Evolutionary conservation across 1,140 invertebrate species (phyloP).

Genomic region (Hypothenemus hampei): DNA sequence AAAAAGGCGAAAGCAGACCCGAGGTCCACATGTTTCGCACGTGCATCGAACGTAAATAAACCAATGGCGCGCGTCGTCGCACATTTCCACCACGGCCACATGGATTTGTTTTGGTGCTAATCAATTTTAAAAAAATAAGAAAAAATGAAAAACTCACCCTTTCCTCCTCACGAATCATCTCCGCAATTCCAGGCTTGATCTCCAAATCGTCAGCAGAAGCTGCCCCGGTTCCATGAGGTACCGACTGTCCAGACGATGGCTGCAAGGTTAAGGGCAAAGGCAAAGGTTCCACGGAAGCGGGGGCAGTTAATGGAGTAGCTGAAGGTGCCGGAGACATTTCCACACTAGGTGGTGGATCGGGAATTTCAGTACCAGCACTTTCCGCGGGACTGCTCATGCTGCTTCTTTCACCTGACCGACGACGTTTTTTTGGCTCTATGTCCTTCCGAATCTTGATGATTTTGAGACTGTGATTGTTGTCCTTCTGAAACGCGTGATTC

Average conservation of each 20-base stretch:
- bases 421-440: conserved; percentile 40
- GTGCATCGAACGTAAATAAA: conserved; percentile 25
- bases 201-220: conserved; percentile 68
- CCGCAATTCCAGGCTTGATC: conserved; percentile 88
- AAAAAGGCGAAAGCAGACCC: background rate
- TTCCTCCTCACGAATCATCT: conserved; percentile 93
- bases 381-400: conserved; percentile 44
- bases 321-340: conserved; percentile 44
- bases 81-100: conserved; percentile 1
- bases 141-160: conserved; percentile 86
- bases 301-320: conserved; percentile 31
- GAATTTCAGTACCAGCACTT: conserved; percentile 42
- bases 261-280: conserved; percentile 47
- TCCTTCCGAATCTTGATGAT: conserved; percentile 1
- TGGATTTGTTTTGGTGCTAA: background rate
- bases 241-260: conserved; percentile 40
- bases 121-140: background rate
- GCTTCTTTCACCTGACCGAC: conserved; percentile 42
- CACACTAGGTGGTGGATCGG: conserved; percentile 45
- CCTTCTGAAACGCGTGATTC: conserved; percentile 27
- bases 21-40: conserved; percentile 23
- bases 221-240: conserved; percentile 32
- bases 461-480: conserved; percentile 1
- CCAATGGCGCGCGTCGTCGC: conserved; percentile 19
- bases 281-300: conserved; percentile 39